Base-by-base conservation (phyloP, 35 echinoderm and acorn worm genomes). In the Apostichopus parvimensis region DNA sequence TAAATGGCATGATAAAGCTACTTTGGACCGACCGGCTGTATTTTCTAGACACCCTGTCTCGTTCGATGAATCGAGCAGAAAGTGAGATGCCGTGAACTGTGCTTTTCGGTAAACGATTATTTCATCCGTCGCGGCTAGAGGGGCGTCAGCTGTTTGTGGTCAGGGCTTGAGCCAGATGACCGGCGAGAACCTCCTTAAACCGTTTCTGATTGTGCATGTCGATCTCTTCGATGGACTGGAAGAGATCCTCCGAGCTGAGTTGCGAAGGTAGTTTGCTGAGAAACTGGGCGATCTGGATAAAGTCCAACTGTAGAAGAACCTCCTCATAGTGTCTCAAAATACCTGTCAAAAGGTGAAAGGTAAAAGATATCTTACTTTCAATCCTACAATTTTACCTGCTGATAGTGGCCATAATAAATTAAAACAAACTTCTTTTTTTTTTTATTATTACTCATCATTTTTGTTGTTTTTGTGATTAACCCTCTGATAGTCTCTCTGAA, bases 201-300 rank as follows among this genome's bases (percentile, higher is more conserved):
- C 92, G 94, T 87, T 94, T 96, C 89, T 96, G 97, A 59, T 91
- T 77, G 78, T 99, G 94, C 87, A 96, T 93, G 84, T 96, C 95
- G 73, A 99, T 95, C 53, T 79, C 93, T 10, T 77, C 93, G 52
- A 96, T 95, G 53, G 93, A 92, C 73, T 92, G 93, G 88, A 99
- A 96, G 60, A 99, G 93, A 9, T 87, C 65, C 8, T 96, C 97
- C 6, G 91, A 62, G 15, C 90, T 73, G 15, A 99, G 93, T 81
- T 79, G 24, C 11, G 86, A 86, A 6, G 97, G 97, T 24, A 99
- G 93, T 73, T 95, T 99, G 83, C 95, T 94, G 8, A 99, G 92
- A 90, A 94, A 99, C 92, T 96, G 95, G 6, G 97, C 97, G 6
- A 95, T 90, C 68, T 99, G 97, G 55, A 99, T 99, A 71, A 99